Evolutionary conservation across 1,140 invertebrate species (phyloP).

Genomic region (Spodoptera litura): DNA sequence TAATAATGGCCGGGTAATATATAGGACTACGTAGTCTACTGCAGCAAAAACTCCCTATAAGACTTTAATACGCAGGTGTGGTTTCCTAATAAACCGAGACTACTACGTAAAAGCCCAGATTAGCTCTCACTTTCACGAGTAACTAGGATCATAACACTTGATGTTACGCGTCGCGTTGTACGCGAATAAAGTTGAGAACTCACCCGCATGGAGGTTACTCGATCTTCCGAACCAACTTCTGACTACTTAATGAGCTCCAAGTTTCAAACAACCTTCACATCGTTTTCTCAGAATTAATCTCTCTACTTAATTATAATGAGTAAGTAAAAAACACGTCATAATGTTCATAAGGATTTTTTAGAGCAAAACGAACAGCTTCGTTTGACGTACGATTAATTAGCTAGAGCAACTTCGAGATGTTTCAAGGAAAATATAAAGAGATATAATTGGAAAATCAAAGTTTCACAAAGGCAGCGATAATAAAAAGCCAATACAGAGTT

Average conservation of each 20-base stretch:
- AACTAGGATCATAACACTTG: background rate
- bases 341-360: background rate
- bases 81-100: no score
- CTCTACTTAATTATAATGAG: slow-evolving; percentile 16
- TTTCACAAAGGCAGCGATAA: slow-evolving; percentile 36
- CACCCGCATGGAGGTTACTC: slow-evolving; percentile 32
- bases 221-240: slow-evolving; percentile 28
- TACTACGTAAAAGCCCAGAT: no score
- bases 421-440: background rate
- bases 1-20: no score
- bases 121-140: no score
- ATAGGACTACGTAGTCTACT: no score
- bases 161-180: background rate
- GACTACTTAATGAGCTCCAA: slow-evolving; percentile 32
- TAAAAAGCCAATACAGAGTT: slow-evolving; percentile 35
- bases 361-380: background rate
- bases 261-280: slow-evolving; percentile 23
- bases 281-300: slow-evolving; percentile 39
- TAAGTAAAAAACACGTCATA: background rate
- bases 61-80: no score
- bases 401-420: slow-evolving; percentile 4
- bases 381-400: slow-evolving; percentile 26
- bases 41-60: no score
- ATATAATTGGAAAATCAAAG: slow-evolving; percentile 20
- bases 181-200: background rate